Evolutionary conservation across 1,140 invertebrate genomes (phyloP).

Genomic region (Drosophila carrolli): DNA sequence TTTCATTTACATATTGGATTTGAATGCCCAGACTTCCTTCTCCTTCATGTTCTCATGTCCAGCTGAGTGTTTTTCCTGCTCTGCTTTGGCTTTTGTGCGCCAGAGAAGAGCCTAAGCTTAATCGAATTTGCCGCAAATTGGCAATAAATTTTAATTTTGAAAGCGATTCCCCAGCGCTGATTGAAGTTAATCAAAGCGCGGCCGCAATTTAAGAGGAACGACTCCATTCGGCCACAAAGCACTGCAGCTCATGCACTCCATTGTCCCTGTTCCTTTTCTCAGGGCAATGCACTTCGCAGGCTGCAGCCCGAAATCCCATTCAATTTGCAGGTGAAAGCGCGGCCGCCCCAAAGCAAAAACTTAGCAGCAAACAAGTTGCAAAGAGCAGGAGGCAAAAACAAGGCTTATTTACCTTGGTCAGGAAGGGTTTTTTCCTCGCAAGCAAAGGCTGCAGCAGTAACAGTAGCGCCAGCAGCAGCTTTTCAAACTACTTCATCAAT

Average conservation of each 20-base stretch:
- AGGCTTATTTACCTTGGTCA: conserved; percentile 41
- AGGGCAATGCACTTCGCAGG: conserved; percentile 58
- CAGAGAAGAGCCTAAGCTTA: conserved; percentile 64
- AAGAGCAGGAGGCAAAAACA: conserved; percentile 74
- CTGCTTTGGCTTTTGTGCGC: conserved; percentile 23
- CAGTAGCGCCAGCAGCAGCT: conserved; percentile 32
- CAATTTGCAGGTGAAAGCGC: conserved; percentile 67
- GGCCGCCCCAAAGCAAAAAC: conserved; percentile 29
- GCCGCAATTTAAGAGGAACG: conserved; percentile 25
- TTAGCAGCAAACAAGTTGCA: conserved; percentile 72
- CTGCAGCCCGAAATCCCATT: conserved; percentile 61
- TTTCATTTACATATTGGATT: conserved; percentile 81
- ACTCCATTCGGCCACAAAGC: conserved; percentile 39
- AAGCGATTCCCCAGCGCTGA: conserved; percentile 63
- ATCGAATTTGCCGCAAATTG: conserved; percentile 83
- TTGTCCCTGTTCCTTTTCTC: conserved; percentile 32
- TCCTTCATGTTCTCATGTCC: conserved; percentile 41
- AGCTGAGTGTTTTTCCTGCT: conserved; percentile 68
- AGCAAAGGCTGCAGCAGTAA: conserved; percentile 9
- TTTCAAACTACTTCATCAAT: conserved; percentile 78
- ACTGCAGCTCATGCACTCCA: conserved; percentile 35
- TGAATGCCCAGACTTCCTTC: conserved; percentile 69
- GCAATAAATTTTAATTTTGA: conserved; percentile 84
- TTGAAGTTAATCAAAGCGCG: conserved; percentile 69
- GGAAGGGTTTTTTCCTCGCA: conserved; percentile 43